Percentiles rank a stretch among this genome's conserved stretches.
Evolutionary conservation across 2,888 invertebrate species (phyloP).

Genomic region (Eutolmus rufibarbis): DNA sequence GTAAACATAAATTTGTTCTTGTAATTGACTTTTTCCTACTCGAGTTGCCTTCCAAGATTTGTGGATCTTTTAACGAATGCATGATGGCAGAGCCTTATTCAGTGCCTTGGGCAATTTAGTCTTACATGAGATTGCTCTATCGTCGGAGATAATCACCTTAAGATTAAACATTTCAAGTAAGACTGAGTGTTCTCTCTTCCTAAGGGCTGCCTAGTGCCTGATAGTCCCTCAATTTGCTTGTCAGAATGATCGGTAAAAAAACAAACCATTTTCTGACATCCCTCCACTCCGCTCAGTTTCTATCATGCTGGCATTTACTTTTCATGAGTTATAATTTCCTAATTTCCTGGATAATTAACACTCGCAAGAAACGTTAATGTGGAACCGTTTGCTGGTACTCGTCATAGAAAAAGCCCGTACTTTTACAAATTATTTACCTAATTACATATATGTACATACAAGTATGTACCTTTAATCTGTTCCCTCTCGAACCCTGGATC

Average conservation of each 20-base stretch:
- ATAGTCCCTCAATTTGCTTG: slow-evolving; percentile 2
- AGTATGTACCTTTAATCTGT: neutral
- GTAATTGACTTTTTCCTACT: slow-evolving; percentile 38
- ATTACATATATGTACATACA: neutral
- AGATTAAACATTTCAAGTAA: slow-evolving; percentile 22
- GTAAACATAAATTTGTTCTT: slow-evolving; percentile 39
- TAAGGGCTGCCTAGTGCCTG: neutral
- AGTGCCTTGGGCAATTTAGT: neutral
- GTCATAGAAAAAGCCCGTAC: neutral
- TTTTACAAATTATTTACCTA: neutral
- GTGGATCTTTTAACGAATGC: slow-evolving; percentile 1
- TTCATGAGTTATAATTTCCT: neutral
- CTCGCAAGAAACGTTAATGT: neutral
- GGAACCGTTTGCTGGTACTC: neutral
- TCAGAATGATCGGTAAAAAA: neutral
- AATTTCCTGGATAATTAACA: neutral
- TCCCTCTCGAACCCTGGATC: neutral
- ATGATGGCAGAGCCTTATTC: slow-evolving; percentile 4
- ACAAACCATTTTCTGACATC: neutral
- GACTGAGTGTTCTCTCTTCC: neutral
- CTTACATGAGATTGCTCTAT: slow-evolving; percentile 3
- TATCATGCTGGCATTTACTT: neutral
- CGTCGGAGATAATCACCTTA: slow-evolving; percentile 6
- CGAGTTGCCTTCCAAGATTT: neutral
- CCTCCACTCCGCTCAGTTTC: neutral